Evolutionary conservation across 2,113 vertebrate genomes (phyloP).

Genomic region (Podarcis raffonei): DNA sequence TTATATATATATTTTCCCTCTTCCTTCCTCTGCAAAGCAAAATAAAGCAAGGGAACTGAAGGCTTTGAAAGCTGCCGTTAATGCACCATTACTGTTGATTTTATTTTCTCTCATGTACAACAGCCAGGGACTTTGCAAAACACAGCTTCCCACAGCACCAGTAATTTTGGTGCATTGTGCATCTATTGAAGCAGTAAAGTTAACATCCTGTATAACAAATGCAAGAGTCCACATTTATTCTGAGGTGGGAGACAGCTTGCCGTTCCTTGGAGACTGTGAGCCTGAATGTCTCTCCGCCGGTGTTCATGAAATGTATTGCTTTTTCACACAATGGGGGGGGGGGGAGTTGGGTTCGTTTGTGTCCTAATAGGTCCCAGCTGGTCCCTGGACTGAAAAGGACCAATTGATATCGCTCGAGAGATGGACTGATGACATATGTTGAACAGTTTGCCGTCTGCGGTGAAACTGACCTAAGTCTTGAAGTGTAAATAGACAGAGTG

Average conservation of each 20-base stretch:
- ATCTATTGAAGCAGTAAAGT: constrained; percentile 39
- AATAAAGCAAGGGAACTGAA: constrained; percentile 5
- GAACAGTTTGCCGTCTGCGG: not conserved
- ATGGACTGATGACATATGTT: not conserved
- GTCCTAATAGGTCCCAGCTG: not conserved
- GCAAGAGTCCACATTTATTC: constrained; percentile 17
- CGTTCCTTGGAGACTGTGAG: not conserved
- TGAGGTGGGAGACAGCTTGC: constrained; percentile 9
- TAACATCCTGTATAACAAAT: constrained; percentile 33
- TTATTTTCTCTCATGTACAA: constrained; percentile 14
- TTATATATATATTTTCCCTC: not conserved
- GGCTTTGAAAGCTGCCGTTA: not conserved
- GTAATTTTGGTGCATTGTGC: not conserved
- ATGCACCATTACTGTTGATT: not conserved
- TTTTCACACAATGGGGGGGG: not conserved
- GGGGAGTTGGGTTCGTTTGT: not conserved
- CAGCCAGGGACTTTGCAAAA: constrained; percentile 20
- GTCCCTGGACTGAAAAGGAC: not conserved
- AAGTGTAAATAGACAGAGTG: not conserved
- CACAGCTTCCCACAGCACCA: constrained; percentile 21
- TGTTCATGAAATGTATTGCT: constrained; percentile 1
- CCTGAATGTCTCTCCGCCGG: not conserved
- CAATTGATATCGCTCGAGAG: not conserved
- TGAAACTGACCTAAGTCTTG: not conserved
- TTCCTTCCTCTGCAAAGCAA: not conserved